Conservation (phyloP, 2,888 invertebrate genomes). For the Cantharis rustica region DNA sequence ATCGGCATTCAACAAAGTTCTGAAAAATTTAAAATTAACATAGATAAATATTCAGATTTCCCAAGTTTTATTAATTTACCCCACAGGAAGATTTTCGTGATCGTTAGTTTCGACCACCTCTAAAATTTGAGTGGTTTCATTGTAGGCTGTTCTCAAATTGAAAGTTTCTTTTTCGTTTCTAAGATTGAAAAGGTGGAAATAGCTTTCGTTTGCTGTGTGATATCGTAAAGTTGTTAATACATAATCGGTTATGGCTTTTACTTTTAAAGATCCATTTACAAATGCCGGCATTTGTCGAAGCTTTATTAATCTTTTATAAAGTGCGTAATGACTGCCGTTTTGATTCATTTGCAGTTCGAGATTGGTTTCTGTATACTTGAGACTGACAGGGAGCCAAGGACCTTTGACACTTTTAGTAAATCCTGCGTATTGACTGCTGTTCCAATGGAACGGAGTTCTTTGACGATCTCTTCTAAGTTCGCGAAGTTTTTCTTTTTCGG, state of each 20-base stretch:
- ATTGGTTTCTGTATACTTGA: slow-evolving; percentile 64
- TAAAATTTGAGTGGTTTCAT: neutral
- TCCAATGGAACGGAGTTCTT: slow-evolving; percentile 85
- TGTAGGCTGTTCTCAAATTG: slow-evolving; percentile 56
- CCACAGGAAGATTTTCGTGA: neutral
- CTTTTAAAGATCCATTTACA: neutral
- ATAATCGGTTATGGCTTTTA: slow-evolving; percentile 9
- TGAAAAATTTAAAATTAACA: neutral
- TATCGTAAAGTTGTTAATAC: slow-evolving; percentile 6
- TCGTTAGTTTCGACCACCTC: neutral
- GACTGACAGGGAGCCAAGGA: slow-evolving; percentile 74
- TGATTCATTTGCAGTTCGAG: slow-evolving; percentile 58
- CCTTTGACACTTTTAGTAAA: slow-evolving; percentile 47
- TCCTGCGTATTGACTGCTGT: slow-evolving; percentile 63
- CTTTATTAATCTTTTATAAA: slow-evolving; percentile 59
- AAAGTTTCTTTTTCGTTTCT: slow-evolving; percentile 58
- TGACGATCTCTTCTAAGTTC: slow-evolving; percentile 70
- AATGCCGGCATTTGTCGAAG: neutral
- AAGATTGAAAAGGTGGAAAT: slow-evolving; percentile 49
- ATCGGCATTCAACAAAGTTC: neutral
- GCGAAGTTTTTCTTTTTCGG: slow-evolving; percentile 61
- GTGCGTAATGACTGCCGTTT: slow-evolving; percentile 63
- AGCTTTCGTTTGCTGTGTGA: slow-evolving; percentile 35
- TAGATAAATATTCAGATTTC: neutral
- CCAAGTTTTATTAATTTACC: neutral